Evolutionary conservation across 2,888 invertebrate genomes (phyloP), one percentile per base, ranked within the genome.

Genomic region (Drosophila incognita): DNA sequence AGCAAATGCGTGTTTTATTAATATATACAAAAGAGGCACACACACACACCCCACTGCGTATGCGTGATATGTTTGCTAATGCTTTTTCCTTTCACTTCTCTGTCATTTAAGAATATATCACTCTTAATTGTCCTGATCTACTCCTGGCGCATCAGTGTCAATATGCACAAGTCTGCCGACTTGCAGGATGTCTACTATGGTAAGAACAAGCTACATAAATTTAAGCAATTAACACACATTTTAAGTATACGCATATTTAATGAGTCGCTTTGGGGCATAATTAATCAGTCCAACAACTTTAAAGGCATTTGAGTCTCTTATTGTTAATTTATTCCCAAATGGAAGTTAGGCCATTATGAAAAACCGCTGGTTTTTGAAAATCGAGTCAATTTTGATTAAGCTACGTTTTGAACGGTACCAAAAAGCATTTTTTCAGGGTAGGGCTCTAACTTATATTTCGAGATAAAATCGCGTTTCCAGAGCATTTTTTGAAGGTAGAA

Each of bases 171-270:
- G 88, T 95, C 95, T 90, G 94, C 95, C 58, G 95, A 95, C 68
- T 92, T 96, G 69, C 96, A 96, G 90, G 96, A 96, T 92, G 96
- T 96, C 77, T 96, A 96, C 93, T 96, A 96, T 92, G 96, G 96
- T 96, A 92, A 95, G 95, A 51, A 60, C 21, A 51, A 49, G 33
- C 31, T 18, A 56, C 27, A 29, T 53, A 42, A 46, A 40, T 66
- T 56, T 53, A 59, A 71, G 73, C 71, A 79, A 87, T 84, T 83
- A 78, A 63, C 51, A 29, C 33, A 42, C n/a, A 78, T 69, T 60
- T 51, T 53, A 58, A 27, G 42, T 57, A 59, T 46, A 56, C 49
- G 68, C 73, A 70, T 69, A 76, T 82, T 76, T 69, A 70, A 79
- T 59, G 60, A 70, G 67, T 63, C 61, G 73, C 66, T 73, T 82